Conservation (phyloP, 2,888 invertebrate species). For the Noctua janthina region DNA sequence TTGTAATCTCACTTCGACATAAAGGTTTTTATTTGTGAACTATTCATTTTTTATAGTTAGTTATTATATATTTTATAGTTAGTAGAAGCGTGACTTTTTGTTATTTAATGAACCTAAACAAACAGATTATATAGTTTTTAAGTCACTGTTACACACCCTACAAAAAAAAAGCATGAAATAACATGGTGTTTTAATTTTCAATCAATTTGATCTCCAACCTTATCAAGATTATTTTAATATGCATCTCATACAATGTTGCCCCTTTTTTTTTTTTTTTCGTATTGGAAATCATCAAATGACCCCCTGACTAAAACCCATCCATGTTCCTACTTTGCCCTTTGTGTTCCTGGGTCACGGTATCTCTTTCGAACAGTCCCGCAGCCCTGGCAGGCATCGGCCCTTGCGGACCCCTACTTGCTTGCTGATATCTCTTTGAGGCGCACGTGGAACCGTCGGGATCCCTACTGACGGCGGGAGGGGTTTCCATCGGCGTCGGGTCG, state of each 20-base stretch:
- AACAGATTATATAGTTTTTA: neutral
- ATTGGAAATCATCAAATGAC: no score
- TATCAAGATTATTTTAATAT: conserved; percentile 27
- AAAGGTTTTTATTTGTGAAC: neutral
- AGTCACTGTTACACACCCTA: neutral
- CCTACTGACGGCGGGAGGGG: no score
- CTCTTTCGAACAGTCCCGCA: no score
- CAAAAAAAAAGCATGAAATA: conserved; percentile 25
- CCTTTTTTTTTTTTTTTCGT: neutral
- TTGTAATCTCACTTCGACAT: neutral
- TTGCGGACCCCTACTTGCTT: no score
- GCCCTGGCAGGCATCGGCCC: no score
- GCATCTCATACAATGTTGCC: conserved; percentile 36
- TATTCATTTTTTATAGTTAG: neutral
- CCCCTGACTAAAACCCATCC: no score
- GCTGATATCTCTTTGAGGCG: no score
- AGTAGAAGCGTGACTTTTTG: neutral
- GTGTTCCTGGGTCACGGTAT: no score
- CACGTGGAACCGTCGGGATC: no score
- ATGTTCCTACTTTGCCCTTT: no score
- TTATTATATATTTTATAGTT: no score
- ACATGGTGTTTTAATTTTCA: neutral
- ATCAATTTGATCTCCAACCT: conserved; percentile 13
- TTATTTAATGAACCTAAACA: neutral
- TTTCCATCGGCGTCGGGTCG: no score